phyloP scores from a whole-genome alignment of 2,888 invertebrate species.

The Leptinotarsa haldemani region DNA sequence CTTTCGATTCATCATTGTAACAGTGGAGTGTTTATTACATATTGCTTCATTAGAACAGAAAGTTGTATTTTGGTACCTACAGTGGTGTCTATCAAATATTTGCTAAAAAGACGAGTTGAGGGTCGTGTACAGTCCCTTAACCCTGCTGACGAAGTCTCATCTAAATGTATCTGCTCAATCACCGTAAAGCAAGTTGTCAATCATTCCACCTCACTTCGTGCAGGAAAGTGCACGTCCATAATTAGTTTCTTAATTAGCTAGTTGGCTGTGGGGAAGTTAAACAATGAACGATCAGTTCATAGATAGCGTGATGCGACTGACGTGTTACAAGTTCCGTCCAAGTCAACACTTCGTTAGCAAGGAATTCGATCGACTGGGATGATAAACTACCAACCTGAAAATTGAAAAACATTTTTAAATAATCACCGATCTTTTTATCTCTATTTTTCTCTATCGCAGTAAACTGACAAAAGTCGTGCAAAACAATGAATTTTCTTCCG shows the following conservation, averaged over 20 bases:
- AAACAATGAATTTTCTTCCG: neutral
- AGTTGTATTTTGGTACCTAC: too few relatives aligned
- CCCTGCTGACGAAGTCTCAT: neutral
- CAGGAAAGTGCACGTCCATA: slow-evolving; percentile 5
- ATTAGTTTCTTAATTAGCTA: slow-evolving; percentile 8
- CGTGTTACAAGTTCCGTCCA: neutral
- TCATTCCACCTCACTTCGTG: slow-evolving; percentile 5
- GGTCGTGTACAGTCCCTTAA: neutral
- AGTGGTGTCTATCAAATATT: neutral
- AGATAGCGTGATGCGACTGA: slow-evolving; percentile 17
- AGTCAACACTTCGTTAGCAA: slow-evolving; percentile 3
- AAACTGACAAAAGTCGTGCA: neutral
- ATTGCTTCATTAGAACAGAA: too few relatives aligned
- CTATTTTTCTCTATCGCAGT: neutral
- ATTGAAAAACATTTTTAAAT: neutral
- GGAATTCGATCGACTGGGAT: neutral
- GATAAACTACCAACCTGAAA: neutral
- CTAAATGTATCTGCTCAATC: neutral
- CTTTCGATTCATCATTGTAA: too few relatives aligned
- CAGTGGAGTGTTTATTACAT: too few relatives aligned
- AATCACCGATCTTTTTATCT: neutral
- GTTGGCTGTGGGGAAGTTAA: slow-evolving; percentile 21
- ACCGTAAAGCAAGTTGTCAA: neutral
- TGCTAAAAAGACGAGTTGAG: neutral
- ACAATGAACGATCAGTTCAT: slow-evolving; percentile 16